Evolutionary conservation across 1,140 invertebrate genomes (phyloP).

Genomic region (Himalopsyche phryganea): DNA sequence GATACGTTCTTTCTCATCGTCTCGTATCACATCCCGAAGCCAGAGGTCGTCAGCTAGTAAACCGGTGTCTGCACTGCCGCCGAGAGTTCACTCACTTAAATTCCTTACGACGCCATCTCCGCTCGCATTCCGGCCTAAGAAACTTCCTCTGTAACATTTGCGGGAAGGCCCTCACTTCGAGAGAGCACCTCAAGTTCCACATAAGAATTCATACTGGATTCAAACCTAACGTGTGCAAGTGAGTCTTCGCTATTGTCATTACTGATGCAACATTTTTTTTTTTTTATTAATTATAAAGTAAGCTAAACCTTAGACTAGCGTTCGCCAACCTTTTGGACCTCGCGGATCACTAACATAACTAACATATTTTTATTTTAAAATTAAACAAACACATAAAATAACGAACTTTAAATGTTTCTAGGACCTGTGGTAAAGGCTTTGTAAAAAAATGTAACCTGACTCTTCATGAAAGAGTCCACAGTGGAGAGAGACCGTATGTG

Average conservation of each 20-base stretch:
- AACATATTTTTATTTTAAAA: too few relatives aligned
- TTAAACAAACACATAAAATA: too few relatives aligned
- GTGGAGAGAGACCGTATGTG: slow-evolving; percentile 62
- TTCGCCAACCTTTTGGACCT: too few relatives aligned
- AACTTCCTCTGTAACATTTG: slow-evolving; percentile 68
- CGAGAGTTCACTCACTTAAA: slow-evolving; percentile 52
- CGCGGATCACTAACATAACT: too few relatives aligned
- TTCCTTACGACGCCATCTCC: slow-evolving; percentile 58
- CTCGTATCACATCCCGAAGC: slow-evolving; percentile 43
- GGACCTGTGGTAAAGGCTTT: slow-evolving; percentile 60
- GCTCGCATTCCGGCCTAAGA: slow-evolving; percentile 59
- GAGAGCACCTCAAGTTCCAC: slow-evolving; percentile 69
- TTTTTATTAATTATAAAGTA: too few relatives aligned
- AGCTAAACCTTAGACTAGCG: too few relatives aligned
- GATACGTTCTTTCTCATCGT: slow-evolving; percentile 44
- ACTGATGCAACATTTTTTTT: too few relatives aligned
- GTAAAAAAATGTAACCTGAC: slow-evolving; percentile 60
- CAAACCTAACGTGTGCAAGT: slow-evolving; percentile 67
- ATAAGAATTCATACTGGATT: slow-evolving; percentile 68
- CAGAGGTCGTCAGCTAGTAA: slow-evolving; percentile 36
- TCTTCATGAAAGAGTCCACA: slow-evolving; percentile 61
- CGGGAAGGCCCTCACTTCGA: slow-evolving; percentile 70
- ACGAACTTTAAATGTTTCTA: slow-evolving; percentile 36
- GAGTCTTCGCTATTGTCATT: slow-evolving; percentile 24
- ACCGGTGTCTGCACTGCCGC: slow-evolving; percentile 49